Conservation (phyloP, 2,113 vertebrate genomes). For the Sylvietta virens region DNA sequence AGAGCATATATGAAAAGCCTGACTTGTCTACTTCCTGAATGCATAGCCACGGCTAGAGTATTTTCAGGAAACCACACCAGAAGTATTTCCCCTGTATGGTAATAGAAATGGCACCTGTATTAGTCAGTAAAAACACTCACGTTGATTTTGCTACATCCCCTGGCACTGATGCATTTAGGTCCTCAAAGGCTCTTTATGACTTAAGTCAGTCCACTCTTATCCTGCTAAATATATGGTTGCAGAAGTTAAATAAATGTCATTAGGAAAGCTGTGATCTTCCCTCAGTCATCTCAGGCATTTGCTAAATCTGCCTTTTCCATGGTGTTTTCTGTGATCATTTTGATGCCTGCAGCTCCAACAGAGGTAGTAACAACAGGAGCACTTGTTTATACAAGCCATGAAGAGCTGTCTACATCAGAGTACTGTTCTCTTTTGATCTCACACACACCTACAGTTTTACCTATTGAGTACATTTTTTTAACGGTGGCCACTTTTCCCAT, state of each 20-base stretch:
- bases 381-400: conserved; percentile 59
- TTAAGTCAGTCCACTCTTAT: not conserved
- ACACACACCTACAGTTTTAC: not conserved
- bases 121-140: not conserved
- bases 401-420: conserved; percentile 19
- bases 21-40: not conserved
- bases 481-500: not conserved
- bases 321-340: conserved; percentile 35
- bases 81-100: not conserved
- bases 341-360: conserved; percentile 41
- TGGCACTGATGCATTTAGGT: not conserved
- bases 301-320: conserved; percentile 35
- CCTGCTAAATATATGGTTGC: not conserved
- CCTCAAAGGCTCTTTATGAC: not conserved
- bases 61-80: not conserved
- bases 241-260: conserved; percentile 35
- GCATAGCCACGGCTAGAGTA: not conserved
- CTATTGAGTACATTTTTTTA: not conserved
- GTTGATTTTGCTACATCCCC: not conserved
- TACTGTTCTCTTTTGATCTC: conserved; percentile 26
- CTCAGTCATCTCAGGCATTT: conserved; percentile 40
- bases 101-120: not conserved
- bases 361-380: conserved; percentile 40
- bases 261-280: conserved; percentile 41
- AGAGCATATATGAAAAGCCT: not conserved